These are phyloP conservation scores for Oasisia sp. DNA, from an alignment of 2,888 invertebrate genomes.

Conservation along the genomic window DNA sequence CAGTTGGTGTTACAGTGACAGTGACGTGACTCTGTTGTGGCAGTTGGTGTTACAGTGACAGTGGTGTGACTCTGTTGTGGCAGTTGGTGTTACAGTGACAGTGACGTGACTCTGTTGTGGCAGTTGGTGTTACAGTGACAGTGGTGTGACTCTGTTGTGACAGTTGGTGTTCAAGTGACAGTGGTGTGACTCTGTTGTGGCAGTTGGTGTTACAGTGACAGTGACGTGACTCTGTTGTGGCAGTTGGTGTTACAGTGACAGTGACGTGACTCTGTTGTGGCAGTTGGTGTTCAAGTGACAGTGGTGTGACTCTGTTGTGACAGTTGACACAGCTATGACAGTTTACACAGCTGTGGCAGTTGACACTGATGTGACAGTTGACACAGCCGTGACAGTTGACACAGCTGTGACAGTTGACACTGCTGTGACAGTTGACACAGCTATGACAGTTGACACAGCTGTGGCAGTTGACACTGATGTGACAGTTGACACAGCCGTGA, in stretches of 20 bases:
- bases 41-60: neutral
- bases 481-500: no score
- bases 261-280: neutral
- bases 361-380: neutral
- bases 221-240: neutral
- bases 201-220: no score
- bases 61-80: neutral
- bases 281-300: neutral
- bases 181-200: neutral
- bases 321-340: no score
- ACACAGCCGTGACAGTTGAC: neutral
- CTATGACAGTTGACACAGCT: neutral
- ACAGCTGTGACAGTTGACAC: no score
- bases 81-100: neutral
- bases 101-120: no score
- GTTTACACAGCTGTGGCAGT: no score
- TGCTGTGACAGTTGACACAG: neutral
- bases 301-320: no score
- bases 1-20: no score
- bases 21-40: neutral
- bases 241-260: neutral
- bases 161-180: neutral
- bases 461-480: no score
- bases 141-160: neutral
- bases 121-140: neutral